phyloP scores from a whole-genome alignment of 1,140 invertebrate genomes.

The Drosophila kurseongensis region DNA sequence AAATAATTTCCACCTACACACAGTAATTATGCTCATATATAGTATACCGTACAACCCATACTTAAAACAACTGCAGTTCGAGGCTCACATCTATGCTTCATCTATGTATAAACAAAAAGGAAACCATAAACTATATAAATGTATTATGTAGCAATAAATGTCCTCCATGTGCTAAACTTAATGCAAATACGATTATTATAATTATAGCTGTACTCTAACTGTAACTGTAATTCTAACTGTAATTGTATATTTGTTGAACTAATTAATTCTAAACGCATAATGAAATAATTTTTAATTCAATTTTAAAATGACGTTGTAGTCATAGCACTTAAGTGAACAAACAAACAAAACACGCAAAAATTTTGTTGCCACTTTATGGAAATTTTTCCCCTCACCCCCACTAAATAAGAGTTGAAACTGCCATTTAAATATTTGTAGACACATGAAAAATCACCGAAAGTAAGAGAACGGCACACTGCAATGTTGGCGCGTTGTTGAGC shows the following conservation, averaged over 20 bases:
- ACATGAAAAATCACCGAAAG: constrained; percentile 9
- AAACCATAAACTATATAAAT: constrained; percentile 59
- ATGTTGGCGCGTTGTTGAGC: constrained; percentile 38
- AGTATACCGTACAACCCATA: background rate
- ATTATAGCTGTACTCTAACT: constrained; percentile 40
- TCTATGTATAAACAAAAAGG: constrained; percentile 41
- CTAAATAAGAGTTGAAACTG: constrained; percentile 56
- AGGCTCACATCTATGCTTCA: constrained; percentile 26
- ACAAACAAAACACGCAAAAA: constrained; percentile 44
- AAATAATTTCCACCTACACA: constrained; percentile 9
- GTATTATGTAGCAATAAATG: constrained; percentile 80
- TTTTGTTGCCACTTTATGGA: constrained; percentile 47
- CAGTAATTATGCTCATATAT: constrained; percentile 12
- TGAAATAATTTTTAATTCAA: constrained; percentile 61
- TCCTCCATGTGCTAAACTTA: constrained; percentile 84
- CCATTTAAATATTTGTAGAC: constrained; percentile 68
- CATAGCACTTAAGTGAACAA: constrained; percentile 67
- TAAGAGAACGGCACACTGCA: background rate
- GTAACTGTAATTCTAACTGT: constrained; percentile 50
- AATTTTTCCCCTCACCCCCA: constrained; percentile 21
- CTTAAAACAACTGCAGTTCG: constrained; percentile 8
- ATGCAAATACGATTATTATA: constrained; percentile 57
- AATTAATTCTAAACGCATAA: constrained; percentile 62
- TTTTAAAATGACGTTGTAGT: constrained; percentile 81
- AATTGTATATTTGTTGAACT: constrained; percentile 73